Percentiles rank a stretch among this genome's conserved stretches.
Evolutionary conservation across 1,140 invertebrate species (phyloP).

Genomic region (Brachionus asplanchnoidis): DNA sequence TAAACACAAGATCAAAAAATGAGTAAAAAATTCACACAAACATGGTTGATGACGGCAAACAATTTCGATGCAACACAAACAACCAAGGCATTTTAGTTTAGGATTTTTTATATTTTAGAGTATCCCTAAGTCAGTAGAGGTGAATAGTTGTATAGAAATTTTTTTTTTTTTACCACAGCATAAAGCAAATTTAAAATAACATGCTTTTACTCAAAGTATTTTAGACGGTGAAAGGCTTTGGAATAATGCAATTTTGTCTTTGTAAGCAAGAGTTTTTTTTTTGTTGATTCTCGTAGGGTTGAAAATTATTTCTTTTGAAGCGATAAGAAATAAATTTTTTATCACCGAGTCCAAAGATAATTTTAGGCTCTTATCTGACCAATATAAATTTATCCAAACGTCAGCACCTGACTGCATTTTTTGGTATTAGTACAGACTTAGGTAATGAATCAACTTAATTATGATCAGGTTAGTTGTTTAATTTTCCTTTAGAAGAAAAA

Average conservation of each 20-base stretch:
- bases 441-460: neutral
- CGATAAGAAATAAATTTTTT: neutral
- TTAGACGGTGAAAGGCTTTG: neutral
- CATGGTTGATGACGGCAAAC: neutral
- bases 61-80: neutral
- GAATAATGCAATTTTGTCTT: neutral
- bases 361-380: constrained; percentile 12
- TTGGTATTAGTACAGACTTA: neutral
- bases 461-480: neutral
- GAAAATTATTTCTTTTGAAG: neutral
- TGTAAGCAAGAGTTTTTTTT: neutral
- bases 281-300: neutral
- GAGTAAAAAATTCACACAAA: neutral
- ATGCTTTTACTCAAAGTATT: neutral
- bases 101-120: neutral
- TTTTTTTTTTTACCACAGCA: neutral
- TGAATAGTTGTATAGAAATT: neutral
- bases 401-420: neutral
- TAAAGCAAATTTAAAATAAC: neutral
- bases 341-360: constrained; percentile 5
- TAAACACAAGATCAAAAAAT: neutral
- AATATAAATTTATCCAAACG: constrained; percentile 4
- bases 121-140: neutral
- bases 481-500: neutral
- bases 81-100: neutral